Evolutionary conservation across 1,140 invertebrate species (phyloP).

Genomic region (Ips nitidus): DNA sequence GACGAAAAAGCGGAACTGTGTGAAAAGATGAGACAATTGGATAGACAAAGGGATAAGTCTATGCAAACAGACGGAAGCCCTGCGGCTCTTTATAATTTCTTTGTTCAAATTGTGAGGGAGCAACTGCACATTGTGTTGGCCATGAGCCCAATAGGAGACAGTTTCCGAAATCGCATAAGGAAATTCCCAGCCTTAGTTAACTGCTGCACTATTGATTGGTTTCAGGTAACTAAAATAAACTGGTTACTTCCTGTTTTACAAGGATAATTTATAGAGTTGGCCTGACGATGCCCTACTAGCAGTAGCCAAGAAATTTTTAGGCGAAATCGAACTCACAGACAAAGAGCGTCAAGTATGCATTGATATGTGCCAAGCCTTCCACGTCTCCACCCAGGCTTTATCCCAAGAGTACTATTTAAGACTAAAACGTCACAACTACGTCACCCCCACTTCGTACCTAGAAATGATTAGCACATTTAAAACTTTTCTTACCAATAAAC

Average conservation of each 20-base stretch:
- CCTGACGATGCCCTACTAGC: constrained; percentile 89
- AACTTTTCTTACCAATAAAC: constrained; percentile 73
- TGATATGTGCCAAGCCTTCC: constrained; percentile 89
- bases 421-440: constrained; percentile 79
- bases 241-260: not conserved
- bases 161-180: constrained; percentile 81
- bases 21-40: constrained; percentile 91
- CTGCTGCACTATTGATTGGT: constrained; percentile 97
- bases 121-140: constrained; percentile 91
- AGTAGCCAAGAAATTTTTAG: constrained; percentile 85
- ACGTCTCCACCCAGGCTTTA: constrained; percentile 78
- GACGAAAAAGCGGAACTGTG: constrained; percentile 93
- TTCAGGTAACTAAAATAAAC: constrained; percentile 69
- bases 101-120: constrained; percentile 85
- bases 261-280: constrained; percentile 62
- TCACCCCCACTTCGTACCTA: constrained; percentile 92
- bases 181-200: constrained; percentile 95
- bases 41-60: constrained; percentile 85
- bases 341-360: constrained; percentile 72
- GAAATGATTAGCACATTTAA: constrained; percentile 93
- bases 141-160: constrained; percentile 90
- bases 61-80: constrained; percentile 68
- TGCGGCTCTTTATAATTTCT: constrained; percentile 90
- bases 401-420: constrained; percentile 73
- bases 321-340: constrained; percentile 79